phyloP scores from a whole-genome alignment of 2,888 invertebrate species.

The Hemistola chrysoprasaria region DNA sequence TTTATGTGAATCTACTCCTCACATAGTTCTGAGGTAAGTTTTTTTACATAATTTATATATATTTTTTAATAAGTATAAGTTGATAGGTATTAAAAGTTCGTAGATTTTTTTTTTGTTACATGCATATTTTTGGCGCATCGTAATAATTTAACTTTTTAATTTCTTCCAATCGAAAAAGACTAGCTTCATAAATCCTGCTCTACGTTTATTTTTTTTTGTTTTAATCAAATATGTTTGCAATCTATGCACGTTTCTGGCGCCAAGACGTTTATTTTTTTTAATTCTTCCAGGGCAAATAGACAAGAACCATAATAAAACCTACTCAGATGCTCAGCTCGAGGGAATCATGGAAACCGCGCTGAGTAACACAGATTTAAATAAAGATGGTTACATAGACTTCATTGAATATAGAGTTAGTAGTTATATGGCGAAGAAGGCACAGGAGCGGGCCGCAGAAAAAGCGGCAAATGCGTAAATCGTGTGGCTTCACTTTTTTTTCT shows the following conservation, averaged over 20 bases:
- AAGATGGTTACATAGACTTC: slow-evolving; percentile 89
- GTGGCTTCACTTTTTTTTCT: too few species aligned
- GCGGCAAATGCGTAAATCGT: background rate
- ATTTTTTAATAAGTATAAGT: slow-evolving; percentile 1
- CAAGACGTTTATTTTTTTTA: too few species aligned
- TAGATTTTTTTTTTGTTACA: too few species aligned
- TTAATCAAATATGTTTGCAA: too few species aligned
- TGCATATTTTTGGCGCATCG: too few species aligned
- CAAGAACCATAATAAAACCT: slow-evolving; percentile 51
- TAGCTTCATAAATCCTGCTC: too few species aligned
- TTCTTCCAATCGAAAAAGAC: too few species aligned
- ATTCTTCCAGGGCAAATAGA: slow-evolving; percentile 60
- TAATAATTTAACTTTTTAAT: too few species aligned
- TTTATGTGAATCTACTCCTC: slow-evolving; percentile 36
- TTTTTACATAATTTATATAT: slow-evolving; percentile 11
- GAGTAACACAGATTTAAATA: slow-evolving; percentile 84
- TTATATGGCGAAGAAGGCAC: slow-evolving; percentile 45
- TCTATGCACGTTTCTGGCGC: too few species aligned
- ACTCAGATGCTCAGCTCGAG: slow-evolving; percentile 80
- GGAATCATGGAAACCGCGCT: slow-evolving; percentile 84
- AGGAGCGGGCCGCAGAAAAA: slow-evolving; percentile 7
- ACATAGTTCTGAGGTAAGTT: slow-evolving; percentile 54
- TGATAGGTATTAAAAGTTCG: too few species aligned
- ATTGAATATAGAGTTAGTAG: slow-evolving; percentile 76
- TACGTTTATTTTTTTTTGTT: slow-evolving; percentile 9